phyloP scores from a whole-genome alignment of 2,888 invertebrate species.

The Liodrosophila aerea region DNA sequence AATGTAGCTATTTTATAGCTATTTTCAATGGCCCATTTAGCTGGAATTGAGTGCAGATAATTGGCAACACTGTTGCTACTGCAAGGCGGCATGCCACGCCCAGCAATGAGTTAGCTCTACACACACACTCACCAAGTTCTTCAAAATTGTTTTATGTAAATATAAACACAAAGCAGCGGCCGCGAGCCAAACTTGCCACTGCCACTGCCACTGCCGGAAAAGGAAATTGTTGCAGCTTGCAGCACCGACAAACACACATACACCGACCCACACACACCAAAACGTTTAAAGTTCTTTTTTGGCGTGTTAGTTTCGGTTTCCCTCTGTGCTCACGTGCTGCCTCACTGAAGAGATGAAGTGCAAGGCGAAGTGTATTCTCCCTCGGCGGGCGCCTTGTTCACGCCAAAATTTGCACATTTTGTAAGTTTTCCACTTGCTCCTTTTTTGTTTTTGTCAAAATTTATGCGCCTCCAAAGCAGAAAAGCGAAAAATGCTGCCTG shows the following conservation, averaged over 20 bases:
- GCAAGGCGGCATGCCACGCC: no score
- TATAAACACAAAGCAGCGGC: slow-evolving; percentile 55
- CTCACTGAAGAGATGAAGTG: not conserved
- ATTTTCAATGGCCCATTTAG: no score
- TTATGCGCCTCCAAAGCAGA: slow-evolving; percentile 45
- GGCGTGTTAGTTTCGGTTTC: slow-evolving; percentile 43
- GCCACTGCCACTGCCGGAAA: slow-evolving; percentile 68
- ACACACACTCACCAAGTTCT: slow-evolving; percentile 50
- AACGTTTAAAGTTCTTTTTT: slow-evolving; percentile 45
- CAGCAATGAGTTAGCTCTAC: not conserved
- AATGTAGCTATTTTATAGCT: no score
- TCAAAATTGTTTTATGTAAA: slow-evolving; percentile 75
- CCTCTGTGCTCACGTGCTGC: slow-evolving; percentile 36
- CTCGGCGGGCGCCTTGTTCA: slow-evolving; percentile 29
- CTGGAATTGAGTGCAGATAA: no score
- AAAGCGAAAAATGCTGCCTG: slow-evolving; percentile 34
- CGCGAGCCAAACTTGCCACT: slow-evolving; percentile 39
- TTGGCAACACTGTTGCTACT: slow-evolving; percentile 24
- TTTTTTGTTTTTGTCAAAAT: slow-evolving; percentile 28
- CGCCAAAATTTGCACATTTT: slow-evolving; percentile 47
- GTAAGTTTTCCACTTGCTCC: slow-evolving; percentile 21
- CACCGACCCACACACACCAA: slow-evolving; percentile 11
- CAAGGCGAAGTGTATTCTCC: slow-evolving; percentile 1
- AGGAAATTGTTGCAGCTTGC: slow-evolving; percentile 74
- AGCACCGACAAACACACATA: slow-evolving; percentile 16